phyloP scores from a whole-genome alignment of 2,797 vertebrate genomes.

The Australoheros facetus region DNA sequence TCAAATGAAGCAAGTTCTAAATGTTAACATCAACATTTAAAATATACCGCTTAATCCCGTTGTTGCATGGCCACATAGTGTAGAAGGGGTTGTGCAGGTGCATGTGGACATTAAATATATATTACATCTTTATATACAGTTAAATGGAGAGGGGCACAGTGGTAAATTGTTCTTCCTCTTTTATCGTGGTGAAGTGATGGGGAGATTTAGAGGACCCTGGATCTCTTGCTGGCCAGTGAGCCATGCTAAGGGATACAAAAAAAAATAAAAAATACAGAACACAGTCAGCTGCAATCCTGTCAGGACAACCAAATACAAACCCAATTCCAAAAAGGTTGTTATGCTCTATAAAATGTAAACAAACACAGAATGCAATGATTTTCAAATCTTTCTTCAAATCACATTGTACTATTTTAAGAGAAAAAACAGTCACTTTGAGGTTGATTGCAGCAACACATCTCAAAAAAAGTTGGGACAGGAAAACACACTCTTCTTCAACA shows the following conservation, averaged over 20 bases:
- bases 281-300: background rate
- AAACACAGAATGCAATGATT: background rate
- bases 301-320: background rate
- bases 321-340: background rate
- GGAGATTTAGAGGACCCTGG: conserved; percentile 86
- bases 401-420: background rate
- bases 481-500: background rate
- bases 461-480: background rate
- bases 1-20: conserved; percentile 30
- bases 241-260: conserved; percentile 83
- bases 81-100: conserved; percentile 46
- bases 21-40: conserved; percentile 40
- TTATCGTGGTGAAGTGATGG: conserved; percentile 16
- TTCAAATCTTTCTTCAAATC: background rate
- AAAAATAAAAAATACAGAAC: conserved; percentile 2
- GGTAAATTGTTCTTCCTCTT: conserved; percentile 41
- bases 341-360: background rate
- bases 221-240: conserved; percentile 92
- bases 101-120: conserved; percentile 71
- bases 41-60: conserved; percentile 45
- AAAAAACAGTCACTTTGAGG: background rate
- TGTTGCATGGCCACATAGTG: conserved; percentile 52
- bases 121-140: conserved; percentile 77
- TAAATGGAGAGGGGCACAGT: conserved; percentile 64
- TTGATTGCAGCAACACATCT: background rate